These are phyloP conservation scores for Orius insidiosus DNA, from an alignment of 1,140 invertebrate species.

Conservation along the genomic window DNA sequence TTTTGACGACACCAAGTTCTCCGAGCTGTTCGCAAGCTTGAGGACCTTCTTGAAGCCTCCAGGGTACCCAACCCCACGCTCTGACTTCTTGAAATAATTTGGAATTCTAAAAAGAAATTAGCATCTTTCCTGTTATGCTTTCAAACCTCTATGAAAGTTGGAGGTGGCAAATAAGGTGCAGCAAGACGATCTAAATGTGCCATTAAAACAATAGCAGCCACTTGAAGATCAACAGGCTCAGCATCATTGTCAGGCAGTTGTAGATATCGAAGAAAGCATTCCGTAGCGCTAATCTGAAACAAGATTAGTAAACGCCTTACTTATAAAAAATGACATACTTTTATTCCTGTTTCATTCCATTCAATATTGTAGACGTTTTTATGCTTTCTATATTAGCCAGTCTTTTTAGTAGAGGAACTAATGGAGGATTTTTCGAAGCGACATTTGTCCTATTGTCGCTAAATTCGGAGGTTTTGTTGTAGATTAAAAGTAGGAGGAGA, in stretches of 20 bases:
- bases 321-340: slow-evolving; percentile 11
- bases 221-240: slow-evolving; percentile 58
- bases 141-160: slow-evolving; percentile 29
- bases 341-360: slow-evolving; percentile 11
- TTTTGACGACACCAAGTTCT: slow-evolving; percentile 44
- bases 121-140: slow-evolving; percentile 34
- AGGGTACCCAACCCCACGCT: slow-evolving; percentile 44
- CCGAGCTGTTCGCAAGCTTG: slow-evolving; percentile 42
- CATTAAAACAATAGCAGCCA: slow-evolving; percentile 75
- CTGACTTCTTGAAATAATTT: slow-evolving; percentile 35
- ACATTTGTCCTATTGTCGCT: slow-evolving; percentile 41
- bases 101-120: slow-evolving; percentile 12
- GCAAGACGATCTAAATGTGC: slow-evolving; percentile 74
- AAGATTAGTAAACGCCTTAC: slow-evolving; percentile 15
- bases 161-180: slow-evolving; percentile 57
- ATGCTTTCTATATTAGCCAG: slow-evolving; percentile 35
- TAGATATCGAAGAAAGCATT: slow-evolving; percentile 40
- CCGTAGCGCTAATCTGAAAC: slow-evolving; percentile 32
- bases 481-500: slow-evolving; percentile 53
- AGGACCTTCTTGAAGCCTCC: slow-evolving; percentile 31
- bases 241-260: slow-evolving; percentile 63
- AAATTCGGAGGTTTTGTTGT: slow-evolving; percentile 48
- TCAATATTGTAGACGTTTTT: slow-evolving; percentile 23
- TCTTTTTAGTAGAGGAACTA: slow-evolving; percentile 49
- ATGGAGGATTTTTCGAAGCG: slow-evolving; percentile 51